Evolutionary conservation across 2,888 invertebrate species (phyloP), one percentile per base, ranked within the genome.

Genomic region (Agrenia bidenticulata): DNA sequence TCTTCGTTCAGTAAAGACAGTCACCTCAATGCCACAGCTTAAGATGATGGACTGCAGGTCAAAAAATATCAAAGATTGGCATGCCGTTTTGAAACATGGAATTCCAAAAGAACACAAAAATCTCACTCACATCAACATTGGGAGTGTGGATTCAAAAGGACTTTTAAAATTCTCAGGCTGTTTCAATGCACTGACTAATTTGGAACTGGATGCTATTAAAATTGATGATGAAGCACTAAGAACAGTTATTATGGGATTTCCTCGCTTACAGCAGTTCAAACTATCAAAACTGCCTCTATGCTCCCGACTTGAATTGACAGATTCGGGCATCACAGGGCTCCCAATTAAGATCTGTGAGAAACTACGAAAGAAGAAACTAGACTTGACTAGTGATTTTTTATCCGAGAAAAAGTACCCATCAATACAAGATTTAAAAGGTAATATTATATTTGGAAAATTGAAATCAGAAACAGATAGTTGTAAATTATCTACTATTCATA

Each of bases 261-360:
- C 42, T 2, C 42, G 45, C 7, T 23, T 70, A 17, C 27, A 27
- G 17, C 58, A 60, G 0, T 53, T 70, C 7, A 64, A 58, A 13
- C 64, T 70, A 1, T 32, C 59, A 13, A 59, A 64, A 5, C 53
- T 41, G 21, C 26, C 60, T 24, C 41, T 49, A 17, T 45, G 42
- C 1, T 19, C 42, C 23, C 4, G 39, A 15, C 51, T 66, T 4
- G 15, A 26, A 21, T 19, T 70, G 13, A 64, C 64, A 0, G 70
- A 70, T 26, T 62, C 64, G 0, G 70, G 66, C 0, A 15, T 70
- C 17, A 67, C 67, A 2, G 66, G 70, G 11, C 41, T 66, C 1
- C 21, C 42, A 1, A 23, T 37, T 15, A 23, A 26, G 1, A 39
- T 21, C 15, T 64, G 69, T 32, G 42, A 21, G 15, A 58, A 66